Base-by-base conservation (phyloP, 92 coral and sea anemone genomes). In the Epizoanthus stellaris region DNA sequence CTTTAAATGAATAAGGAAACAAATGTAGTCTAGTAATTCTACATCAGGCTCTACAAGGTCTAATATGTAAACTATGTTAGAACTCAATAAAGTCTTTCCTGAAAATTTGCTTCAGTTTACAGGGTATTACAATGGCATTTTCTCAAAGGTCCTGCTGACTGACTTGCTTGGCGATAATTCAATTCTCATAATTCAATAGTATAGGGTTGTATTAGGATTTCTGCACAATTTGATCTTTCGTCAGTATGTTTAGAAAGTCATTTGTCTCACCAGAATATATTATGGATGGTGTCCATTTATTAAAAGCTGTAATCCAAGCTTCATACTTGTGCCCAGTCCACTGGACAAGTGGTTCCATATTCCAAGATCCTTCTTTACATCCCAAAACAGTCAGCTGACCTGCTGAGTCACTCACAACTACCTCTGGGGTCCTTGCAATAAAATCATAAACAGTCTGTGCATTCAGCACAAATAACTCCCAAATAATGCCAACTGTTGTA, bases 241-340 rank as follows among this genome's bases (percentile, higher is more conserved):
- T 12, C 73, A 68, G n/a, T 12, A 73, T 10, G 62, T 52, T 39
- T 13, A 71, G 76, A 7, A 21, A 42, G 13, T 20, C 5, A 67
- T 19, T 49, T 52, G 77, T 76, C 88, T 68, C 53, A 94, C 98
- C 98, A 23, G 99, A 97, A 70, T 97, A 97, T 13, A 94, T 91
- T 34, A 90, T 84, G 49, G 85, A 30, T 39, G 95, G 91, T 56
- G 90, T 90, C 97, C 98, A 92, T 68, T 74, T 85, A 85, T 97
- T 87, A 81, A 92, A 97, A 61, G 99, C 99, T 13, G 94, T 86
- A 53, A 97, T 95, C 99, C 99, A 97, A 62, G 98, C 97, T 73
- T 97, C 99, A 75, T 93, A 97, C 70, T 91, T 88, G 75, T 97
- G 99, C 5, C 92, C 99, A 65, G 87, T 88, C 99, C 99, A 97